Percentiles rank a stretch among this genome's conserved stretches.
These are phyloP conservation scores for Solea senegalensis DNA, from an alignment of 2,113 vertebrate species.

Conservation along the genomic window DNA sequence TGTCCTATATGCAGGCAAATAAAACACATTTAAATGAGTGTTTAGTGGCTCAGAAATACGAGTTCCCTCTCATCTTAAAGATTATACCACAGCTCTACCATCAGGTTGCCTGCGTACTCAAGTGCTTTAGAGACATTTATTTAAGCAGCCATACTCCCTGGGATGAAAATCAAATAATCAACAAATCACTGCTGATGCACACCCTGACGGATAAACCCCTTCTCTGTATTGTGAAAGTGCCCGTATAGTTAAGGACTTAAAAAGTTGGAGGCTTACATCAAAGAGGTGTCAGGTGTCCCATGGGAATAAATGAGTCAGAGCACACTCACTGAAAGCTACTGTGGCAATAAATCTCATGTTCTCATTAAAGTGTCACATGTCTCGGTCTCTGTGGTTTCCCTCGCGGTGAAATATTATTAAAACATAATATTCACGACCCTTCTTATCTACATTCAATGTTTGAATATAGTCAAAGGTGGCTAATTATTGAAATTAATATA, in stretches of 20 bases:
- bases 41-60: constrained; percentile 39
- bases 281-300: constrained; percentile 51
- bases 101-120: constrained; percentile 42
- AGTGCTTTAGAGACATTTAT: constrained; percentile 50
- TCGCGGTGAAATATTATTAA: too few species aligned
- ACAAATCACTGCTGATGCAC: constrained; percentile 59
- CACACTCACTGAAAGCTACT: constrained; percentile 22
- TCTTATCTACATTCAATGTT: too few species aligned
- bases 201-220: constrained; percentile 46
- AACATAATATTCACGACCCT: too few species aligned
- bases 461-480: too few species aligned
- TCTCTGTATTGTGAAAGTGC: constrained; percentile 53
- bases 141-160: constrained; percentile 51
- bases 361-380: constrained; percentile 12
- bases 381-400: background rate
- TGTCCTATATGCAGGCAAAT: constrained; percentile 1
- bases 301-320: constrained; percentile 54
- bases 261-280: constrained; percentile 58
- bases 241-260: constrained; percentile 50
- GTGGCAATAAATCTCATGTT: constrained; percentile 47
- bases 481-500: too few species aligned
- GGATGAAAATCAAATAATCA: constrained; percentile 62
- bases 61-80: constrained; percentile 53
- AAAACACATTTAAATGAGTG: constrained; percentile 25
- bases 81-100: constrained; percentile 64